Evolutionary conservation across 2,113 vertebrate genomes (phyloP).

Genomic region (Calidris pygmaea): DNA sequence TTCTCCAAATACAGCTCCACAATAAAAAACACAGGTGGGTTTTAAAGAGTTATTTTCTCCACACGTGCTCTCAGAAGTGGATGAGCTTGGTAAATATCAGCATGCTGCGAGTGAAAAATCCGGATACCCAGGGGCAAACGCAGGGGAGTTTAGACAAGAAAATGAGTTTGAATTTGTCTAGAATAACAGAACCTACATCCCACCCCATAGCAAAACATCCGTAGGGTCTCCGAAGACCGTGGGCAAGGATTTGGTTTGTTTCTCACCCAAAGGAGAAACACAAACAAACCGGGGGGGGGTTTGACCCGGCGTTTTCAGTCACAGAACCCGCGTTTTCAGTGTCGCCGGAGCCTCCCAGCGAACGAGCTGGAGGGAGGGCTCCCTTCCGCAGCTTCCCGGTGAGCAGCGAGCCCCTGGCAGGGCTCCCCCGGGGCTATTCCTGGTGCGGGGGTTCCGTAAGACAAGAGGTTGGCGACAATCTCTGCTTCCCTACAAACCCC

Average conservation of each 20-base stretch:
- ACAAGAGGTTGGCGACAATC: fast-evolving
- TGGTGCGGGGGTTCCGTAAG: fast-evolving
- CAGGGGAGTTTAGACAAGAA: not conserved
- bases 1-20: not conserved
- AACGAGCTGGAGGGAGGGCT: not conserved
- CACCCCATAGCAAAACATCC: not conserved
- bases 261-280: not conserved
- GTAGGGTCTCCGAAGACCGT: not conserved
- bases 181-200: not conserved
- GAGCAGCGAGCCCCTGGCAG: not conserved
- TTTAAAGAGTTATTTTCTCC: not conserved
- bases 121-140: not conserved
- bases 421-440: not conserved
- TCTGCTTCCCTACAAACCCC: not conserved
- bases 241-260: not conserved
- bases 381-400: not conserved
- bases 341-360: not conserved
- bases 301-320: fast-evolving
- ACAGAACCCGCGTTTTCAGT: fast-evolving
- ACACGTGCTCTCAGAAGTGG: not conserved
- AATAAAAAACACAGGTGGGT: not conserved
- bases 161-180: not conserved
- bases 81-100: not conserved
- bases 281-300: fast-evolving
- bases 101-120: no score